phyloP scores from a whole-genome alignment of 2,888 invertebrate species.

The Gortyna flavago region DNA sequence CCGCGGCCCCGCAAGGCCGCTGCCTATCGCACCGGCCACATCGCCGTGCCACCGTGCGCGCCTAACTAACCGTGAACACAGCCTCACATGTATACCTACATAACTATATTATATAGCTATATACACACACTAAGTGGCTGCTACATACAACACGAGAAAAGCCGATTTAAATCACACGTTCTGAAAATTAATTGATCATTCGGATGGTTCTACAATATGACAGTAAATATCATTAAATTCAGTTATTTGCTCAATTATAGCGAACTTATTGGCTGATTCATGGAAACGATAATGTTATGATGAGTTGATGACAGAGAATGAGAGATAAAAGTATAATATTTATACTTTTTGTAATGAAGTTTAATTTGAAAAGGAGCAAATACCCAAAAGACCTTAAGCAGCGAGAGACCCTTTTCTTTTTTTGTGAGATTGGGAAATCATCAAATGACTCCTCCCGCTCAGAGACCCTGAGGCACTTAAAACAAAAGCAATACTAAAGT shows the following conservation, averaged over 20 bases:
- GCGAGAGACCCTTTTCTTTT: not conserved
- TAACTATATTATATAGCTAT: slow-evolving; percentile 34
- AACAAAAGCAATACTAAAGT: not conserved
- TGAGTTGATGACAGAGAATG: not conserved
- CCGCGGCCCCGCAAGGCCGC: slow-evolving; percentile 76
- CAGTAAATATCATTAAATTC: slow-evolving; percentile 2
- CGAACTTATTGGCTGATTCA: slow-evolving; percentile 8
- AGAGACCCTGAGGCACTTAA: not conserved
- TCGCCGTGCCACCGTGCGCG: slow-evolving; percentile 60
- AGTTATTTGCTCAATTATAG: slow-evolving; percentile 18
- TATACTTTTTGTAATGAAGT: not conserved
- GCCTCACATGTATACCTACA: slow-evolving; percentile 54
- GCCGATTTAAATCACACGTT: slow-evolving; percentile 27
- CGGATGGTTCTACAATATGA: slow-evolving; percentile 13
- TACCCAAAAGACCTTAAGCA: not conserved
- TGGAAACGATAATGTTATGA: not conserved
- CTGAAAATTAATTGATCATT: slow-evolving; percentile 28
- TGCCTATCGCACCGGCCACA: slow-evolving; percentile 76
- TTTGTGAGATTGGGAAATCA: no score
- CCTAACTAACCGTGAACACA: slow-evolving; percentile 71
- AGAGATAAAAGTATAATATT: not conserved
- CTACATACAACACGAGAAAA: slow-evolving; percentile 21
- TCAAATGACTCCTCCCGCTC: no score
- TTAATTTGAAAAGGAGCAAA: not conserved
- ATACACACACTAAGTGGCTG: slow-evolving; percentile 26